Evolutionary conservation across 2,888 invertebrate genomes (phyloP), one percentile per base, ranked within the genome.

Genomic region (Drosophila picticornis): DNA sequence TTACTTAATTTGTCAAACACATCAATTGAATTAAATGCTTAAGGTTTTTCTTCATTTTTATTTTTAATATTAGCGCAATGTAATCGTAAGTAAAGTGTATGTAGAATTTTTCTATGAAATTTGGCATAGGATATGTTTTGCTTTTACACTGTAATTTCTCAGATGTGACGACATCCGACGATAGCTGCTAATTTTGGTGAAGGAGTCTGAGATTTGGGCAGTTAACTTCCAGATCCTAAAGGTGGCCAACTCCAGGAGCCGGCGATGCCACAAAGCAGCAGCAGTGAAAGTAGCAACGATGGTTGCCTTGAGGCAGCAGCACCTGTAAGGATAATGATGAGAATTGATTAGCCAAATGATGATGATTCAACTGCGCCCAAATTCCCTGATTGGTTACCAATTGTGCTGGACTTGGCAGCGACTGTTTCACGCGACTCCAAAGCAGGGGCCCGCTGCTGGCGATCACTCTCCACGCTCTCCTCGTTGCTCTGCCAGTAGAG

Each of bases 401-500:
- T 96, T 80, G 91, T 93, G 81, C 96, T 94, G 78, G 97, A 96
- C 62, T 95, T 95, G 72, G 95, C 95, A 0, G 93, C 93, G 9
- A 93, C 92, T 59, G 96, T 95, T 91, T 96, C 97, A 60, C 97
- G 94, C 65, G 97, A 97, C 90, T 97, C 96, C 87, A 96, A 92
- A 50, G 96, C 96, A 67, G 97, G 96, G 7, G 96, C 96, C 91
- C 96, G 95, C 87, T 95, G 95, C 81, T 96, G 95, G 81, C 95
- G 95, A 88, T 96, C 96, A 31, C 97, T 96, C 92, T 97, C 96
- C 55, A 97, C 97, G 91, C 97, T 97, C 92, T 97, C 97, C 93
- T 97, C 97, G 93, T 97, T 97, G 92, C 96, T 97, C 87, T 96
- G 95, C 96, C 96, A 96, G 93, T 97, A 97, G 52, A 97, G 95